Conservation (phyloP, 2,113 vertebrate genomes). For the Nothoprocta pentlandii region DNA sequence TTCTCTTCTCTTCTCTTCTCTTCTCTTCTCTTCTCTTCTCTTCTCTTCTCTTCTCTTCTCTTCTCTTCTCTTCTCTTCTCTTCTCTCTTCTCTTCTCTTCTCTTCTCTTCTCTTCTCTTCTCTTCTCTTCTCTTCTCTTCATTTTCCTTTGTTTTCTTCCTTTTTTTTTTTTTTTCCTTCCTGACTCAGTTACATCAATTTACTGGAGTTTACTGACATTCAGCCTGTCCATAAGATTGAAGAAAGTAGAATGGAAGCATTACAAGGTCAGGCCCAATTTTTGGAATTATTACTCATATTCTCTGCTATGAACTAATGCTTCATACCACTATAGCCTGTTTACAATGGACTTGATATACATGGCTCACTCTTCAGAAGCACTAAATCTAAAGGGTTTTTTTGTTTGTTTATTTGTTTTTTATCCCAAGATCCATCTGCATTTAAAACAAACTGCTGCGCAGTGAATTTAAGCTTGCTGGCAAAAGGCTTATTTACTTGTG, state of each 20-base stretch:
- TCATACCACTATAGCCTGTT: background rate
- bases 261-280: background rate
- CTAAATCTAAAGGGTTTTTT: background rate
- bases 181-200: background rate
- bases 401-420: background rate
- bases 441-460: background rate
- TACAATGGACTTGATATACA: background rate
- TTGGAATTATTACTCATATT: background rate
- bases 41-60: too few species aligned
- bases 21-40: too few species aligned
- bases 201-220: background rate
- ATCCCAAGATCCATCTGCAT: background rate
- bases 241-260: background rate
- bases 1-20: too few species aligned
- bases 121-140: too few species aligned
- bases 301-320: background rate
- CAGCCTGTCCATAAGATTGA: background rate
- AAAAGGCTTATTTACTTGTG: background rate
- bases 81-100: too few species aligned
- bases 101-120: too few species aligned
- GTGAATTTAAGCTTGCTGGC: background rate
- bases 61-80: too few species aligned
- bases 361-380: background rate
- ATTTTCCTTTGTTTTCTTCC: background rate
- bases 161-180: too few species aligned